Conservation (phyloP, 2,888 invertebrate species). For the Homarus gammarus region DNA sequence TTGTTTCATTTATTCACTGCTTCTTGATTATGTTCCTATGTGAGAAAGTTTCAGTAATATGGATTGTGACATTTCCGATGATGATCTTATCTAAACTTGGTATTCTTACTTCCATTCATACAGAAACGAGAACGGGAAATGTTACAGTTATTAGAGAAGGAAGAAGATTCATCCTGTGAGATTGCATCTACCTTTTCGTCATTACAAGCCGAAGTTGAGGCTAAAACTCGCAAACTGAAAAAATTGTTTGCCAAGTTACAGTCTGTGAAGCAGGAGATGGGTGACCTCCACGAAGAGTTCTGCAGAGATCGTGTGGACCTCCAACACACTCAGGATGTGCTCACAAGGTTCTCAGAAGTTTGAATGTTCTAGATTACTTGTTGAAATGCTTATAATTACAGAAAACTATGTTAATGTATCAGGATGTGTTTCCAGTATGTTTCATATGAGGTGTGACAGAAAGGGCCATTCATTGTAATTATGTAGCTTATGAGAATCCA, state of each 20-base stretch:
- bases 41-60: too few relatives aligned
- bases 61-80: too few relatives aligned
- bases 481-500: too few relatives aligned
- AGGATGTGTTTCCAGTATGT: too few relatives aligned
- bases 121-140: conserved; percentile 88
- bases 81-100: neutral
- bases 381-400: too few relatives aligned
- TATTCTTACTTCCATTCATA: too few relatives aligned
- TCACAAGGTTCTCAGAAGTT: conserved; percentile 72
- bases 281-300: conserved; percentile 92
- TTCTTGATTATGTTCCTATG: too few relatives aligned
- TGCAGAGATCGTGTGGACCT: conserved; percentile 94
- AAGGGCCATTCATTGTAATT: too few relatives aligned
- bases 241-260: conserved; percentile 92
- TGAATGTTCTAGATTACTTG: too few relatives aligned
- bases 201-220: conserved; percentile 97
- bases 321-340: conserved; percentile 93
- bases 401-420: too few relatives aligned
- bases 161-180: conserved; percentile 95
- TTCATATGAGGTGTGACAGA: too few relatives aligned
- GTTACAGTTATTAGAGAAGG: conserved; percentile 94
- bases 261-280: conserved; percentile 87
- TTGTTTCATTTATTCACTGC: too few relatives aligned
- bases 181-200: conserved; percentile 94
- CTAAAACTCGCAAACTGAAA: conserved; percentile 95